Conservation (phyloP, 2,113 vertebrate species). For the Ploceus nigricollis region DNA sequence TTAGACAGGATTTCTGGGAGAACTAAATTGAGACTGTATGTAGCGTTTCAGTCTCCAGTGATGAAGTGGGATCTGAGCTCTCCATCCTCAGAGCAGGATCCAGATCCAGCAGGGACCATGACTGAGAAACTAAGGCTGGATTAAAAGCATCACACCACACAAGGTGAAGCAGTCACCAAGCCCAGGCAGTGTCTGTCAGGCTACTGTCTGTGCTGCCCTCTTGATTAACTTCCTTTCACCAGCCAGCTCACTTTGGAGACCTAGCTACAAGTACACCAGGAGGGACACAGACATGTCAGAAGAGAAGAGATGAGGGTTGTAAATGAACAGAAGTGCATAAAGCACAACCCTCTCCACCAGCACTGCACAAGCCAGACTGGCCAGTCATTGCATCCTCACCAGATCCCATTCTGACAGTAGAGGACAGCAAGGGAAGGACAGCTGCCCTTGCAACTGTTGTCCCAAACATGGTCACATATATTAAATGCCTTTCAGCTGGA, state of each 20-base stretch:
- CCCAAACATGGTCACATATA: not conserved
- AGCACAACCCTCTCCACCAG: not conserved
- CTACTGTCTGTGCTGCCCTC: not conserved
- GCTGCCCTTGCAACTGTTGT: not conserved
- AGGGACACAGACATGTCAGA: not conserved
- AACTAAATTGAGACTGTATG: not conserved
- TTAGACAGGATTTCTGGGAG: not conserved
- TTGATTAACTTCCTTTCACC: not conserved
- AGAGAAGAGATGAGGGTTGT: not conserved
- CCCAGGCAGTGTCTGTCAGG: not conserved
- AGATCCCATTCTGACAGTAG: not conserved
- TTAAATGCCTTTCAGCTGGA: not conserved
- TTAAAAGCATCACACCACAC: not conserved
- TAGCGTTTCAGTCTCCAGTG: not conserved
- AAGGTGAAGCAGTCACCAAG: not conserved
- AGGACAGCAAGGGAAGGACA: not conserved
- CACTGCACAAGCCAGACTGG: not conserved
- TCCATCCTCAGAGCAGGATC: not conserved
- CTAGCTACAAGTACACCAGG: not conserved
- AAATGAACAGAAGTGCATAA: not conserved
- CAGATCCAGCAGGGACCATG: not conserved
- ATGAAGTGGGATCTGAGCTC: not conserved
- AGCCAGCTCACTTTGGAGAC: not conserved
- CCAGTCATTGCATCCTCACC: not conserved
- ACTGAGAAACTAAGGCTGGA: not conserved